Base-by-base conservation (phyloP, 2,797 vertebrate genomes). In the Apodemus agrarius region DNA sequence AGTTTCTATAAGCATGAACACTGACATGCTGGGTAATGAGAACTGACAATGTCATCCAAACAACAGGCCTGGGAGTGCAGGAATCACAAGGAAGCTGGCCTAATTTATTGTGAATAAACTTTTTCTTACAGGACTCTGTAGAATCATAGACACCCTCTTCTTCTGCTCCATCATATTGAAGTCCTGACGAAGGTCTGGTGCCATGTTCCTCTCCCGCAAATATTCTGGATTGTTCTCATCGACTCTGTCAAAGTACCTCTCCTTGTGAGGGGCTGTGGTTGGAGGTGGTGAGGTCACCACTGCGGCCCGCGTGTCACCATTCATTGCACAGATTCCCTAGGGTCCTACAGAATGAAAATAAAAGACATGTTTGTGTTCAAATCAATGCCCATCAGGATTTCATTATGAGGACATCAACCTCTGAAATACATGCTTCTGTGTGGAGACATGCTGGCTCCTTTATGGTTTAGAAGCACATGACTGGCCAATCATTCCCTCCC, bases 81-180 rank as follows among this genome's bases (percentile, higher is more conserved):
- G 14, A 8, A 14, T 57, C 2, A 34, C 40, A 86, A 90, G 1
- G 5, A 89, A 81, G 52, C 17, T 0, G 0, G 6, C 0, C 31
- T 16, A 4, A 4, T 29, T 0, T 26, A 37, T 5, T 17, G 11
- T 34, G 8, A 46, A 24, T 43, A 46, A 19, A 2, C 5, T 0
- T 93, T 72, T 82, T 98, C 99, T 99, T 98, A 99, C 99, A 16
- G 99, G 99, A 92, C 99, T 99, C 95, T 99, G 99, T 83, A 99
- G 99, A 85, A 99, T 99, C 99, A 99, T 99, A 97, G 99, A 99
- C 46, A 99, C 99, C 95, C 99, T 99, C 98, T 99, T 99, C 97
- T 99, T 99, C 96, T 99, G 99, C 97, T 99, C 99, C 99, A 99
- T 99, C 99, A 99, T 99, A 97, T 99, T 99, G 98, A 99, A 99